Evolutionary conservation across 2,797 vertebrate genomes (phyloP), one percentile per base, ranked within the genome.

Genomic region (Sylvia borin): DNA sequence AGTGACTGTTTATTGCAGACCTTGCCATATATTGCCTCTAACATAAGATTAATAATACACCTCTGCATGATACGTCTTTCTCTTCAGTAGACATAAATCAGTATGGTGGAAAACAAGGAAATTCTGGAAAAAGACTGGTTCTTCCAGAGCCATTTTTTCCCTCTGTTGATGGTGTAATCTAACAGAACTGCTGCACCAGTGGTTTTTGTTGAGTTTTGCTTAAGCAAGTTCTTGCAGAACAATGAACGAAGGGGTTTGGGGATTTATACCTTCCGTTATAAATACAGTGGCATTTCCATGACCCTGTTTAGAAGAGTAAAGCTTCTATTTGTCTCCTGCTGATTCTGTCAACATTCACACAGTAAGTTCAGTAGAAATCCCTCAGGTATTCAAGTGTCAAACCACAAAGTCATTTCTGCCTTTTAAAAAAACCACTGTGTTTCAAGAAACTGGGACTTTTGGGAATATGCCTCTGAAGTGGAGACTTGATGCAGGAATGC

Each of bases 261-360:
- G 78, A 89, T 93, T 94, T 94, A 82, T 88, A 58, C 66, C 38
- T 84, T 92, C 70, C 1, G 12, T 88, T 91, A 79, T 53, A 96
- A 93, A 95, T 91, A 90, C 66, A 89, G 36, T 85, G 91, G 77
- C 75, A 91, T 96, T 94, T 97, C 93, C 67, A 75, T 4, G 17
- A 95, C 93, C 92, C 93, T 95, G 84, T 96, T 96, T 95, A 90
- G 92, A 96, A 79, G 81, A 95, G 93, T 95, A 96, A 96, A 89
- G 79, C 61, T 95, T 91, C 84, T 95, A 94, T 97, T 96, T 96
- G 93, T 95, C 74, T 95, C 87, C 76, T 85, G 93, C 82, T 90
- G 91, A 80, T 96, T 96, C 96, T 95, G 94, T 95, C 95, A 94
- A 96, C 90, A 88, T 93, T 92, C 93, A 64, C 87, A 88, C 6